These are phyloP conservation scores for Vulpes ferrilata DNA, from an alignment of 2,113 vertebrate species.

Conservation along the genomic window DNA sequence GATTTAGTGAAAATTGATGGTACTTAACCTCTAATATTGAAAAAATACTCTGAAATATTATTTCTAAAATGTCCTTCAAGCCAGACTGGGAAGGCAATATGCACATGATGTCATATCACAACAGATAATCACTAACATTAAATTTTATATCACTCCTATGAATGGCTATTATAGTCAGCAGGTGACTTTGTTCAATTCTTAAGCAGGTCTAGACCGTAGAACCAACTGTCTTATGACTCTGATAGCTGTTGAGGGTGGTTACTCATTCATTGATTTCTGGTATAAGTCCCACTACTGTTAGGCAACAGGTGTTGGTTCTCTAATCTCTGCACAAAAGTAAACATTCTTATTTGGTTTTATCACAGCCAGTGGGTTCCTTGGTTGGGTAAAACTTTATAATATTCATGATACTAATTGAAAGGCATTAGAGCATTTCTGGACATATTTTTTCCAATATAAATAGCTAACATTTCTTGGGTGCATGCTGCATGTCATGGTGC, in stretches of 20 bases:
- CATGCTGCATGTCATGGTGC: not conserved
- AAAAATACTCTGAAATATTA: not conserved
- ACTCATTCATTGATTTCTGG: slow-evolving; percentile 81
- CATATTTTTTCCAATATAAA: slow-evolving; percentile 43
- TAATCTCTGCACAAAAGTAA: slow-evolving; percentile 79
- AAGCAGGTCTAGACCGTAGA: slow-evolving; percentile 66
- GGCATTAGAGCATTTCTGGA: slow-evolving; percentile 15
- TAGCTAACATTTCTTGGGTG: not conserved
- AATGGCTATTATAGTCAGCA: slow-evolving; percentile 65
- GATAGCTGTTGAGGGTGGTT: slow-evolving; percentile 71
- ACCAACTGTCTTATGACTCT: slow-evolving; percentile 68
- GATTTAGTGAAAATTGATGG: slow-evolving; percentile 9
- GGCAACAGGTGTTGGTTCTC: slow-evolving; percentile 78
- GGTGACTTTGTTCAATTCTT: slow-evolving; percentile 67
- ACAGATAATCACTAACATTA: slow-evolving; percentile 70
- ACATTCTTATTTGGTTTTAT: slow-evolving; percentile 70
- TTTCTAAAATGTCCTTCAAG: slow-evolving; percentile 49
- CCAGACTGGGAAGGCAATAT: slow-evolving; percentile 2
- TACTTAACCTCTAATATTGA: not conserved
- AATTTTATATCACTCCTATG: slow-evolving; percentile 65
- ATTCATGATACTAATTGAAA: slow-evolving; percentile 2
- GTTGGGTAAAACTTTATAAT: slow-evolving; percentile 56
- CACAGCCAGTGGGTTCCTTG: not conserved
- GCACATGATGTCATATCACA: slow-evolving; percentile 8
- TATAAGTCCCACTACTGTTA: slow-evolving; percentile 78